Conservation (phyloP, 2,797 vertebrate genomes). For the Malurus leucopterus region DNA sequence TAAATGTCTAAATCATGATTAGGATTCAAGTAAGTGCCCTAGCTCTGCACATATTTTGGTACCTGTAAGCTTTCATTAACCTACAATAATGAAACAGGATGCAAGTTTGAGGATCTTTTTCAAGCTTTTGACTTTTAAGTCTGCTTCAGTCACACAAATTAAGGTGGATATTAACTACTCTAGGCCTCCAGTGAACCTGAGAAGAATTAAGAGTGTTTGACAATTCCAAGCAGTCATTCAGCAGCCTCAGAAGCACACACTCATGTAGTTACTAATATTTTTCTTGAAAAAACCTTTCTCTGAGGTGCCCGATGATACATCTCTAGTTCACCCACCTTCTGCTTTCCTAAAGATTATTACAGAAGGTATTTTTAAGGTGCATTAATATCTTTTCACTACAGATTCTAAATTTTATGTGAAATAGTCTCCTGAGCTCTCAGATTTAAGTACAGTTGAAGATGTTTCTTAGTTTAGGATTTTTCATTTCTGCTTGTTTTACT, state of each 20-base stretch:
- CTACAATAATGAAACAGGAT: neutral
- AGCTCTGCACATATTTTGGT: neutral
- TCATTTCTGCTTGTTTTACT: neutral
- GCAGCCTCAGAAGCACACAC: neutral
- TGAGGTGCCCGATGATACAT: neutral
- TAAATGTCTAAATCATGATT: neutral
- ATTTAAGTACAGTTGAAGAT: neutral
- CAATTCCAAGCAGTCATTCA: neutral
- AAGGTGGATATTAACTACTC: neutral
- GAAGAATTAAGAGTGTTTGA: neutral
- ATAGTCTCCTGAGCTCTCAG: neutral
- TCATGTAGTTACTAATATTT: neutral
- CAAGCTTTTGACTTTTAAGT: neutral
- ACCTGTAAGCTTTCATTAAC: neutral
- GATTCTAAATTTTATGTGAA: neutral
- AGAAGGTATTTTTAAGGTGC: neutral
- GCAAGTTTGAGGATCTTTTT: neutral
- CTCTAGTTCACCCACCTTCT: neutral
- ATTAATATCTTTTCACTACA: neutral
- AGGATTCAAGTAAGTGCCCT: neutral
- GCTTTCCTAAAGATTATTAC: neutral
- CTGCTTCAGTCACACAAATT: neutral
- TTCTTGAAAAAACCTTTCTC: neutral
- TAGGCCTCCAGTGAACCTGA: neutral
- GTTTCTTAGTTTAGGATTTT: neutral